A percentile compares a stretch with the other conserved stretches of the same genome.
Evolutionary conservation across 2,888 invertebrate genomes (phyloP).

Genomic region (Mythimna albipuncta): DNA sequence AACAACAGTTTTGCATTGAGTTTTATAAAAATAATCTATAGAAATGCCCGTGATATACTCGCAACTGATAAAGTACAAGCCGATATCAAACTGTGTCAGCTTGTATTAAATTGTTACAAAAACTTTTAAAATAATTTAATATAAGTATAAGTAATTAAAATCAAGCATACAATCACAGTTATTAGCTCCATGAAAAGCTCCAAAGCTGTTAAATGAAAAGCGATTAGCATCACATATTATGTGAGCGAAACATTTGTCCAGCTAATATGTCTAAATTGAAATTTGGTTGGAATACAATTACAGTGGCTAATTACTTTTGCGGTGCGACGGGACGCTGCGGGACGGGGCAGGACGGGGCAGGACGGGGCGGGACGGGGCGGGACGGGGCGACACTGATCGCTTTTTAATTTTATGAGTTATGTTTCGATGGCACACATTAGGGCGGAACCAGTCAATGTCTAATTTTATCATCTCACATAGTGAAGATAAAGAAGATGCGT

Average conservation of each 20-base stretch:
- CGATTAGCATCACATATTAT: constrained; percentile 38
- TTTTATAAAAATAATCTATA: neutral
- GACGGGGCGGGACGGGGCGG: neutral
- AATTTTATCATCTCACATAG: neutral
- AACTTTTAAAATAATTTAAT: neutral
- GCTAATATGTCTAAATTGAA: constrained; percentile 49
- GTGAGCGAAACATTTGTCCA: constrained; percentile 40
- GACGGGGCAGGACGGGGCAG: neutral
- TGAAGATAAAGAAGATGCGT: neutral
- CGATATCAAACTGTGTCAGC: too few relatives aligned
- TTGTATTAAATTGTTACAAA: too few relatives aligned
- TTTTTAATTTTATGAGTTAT: constrained; percentile 28
- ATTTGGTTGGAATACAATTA: constrained; percentile 46
- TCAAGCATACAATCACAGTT: neutral
- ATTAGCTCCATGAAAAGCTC: neutral
- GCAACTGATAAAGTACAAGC: too few relatives aligned
- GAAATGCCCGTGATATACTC: too few relatives aligned
- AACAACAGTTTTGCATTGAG: neutral
- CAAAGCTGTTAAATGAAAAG: constrained; percentile 19
- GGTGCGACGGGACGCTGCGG: neutral
- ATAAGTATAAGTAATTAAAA: constrained; percentile 4
- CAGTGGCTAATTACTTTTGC: constrained; percentile 49
- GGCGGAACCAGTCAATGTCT: neutral
- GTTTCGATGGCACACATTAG: neutral
- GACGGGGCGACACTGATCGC: constrained; percentile 3